phyloP scores from a whole-genome alignment of 2,797 vertebrate species.

The Hippopotamyrus pictus region DNA sequence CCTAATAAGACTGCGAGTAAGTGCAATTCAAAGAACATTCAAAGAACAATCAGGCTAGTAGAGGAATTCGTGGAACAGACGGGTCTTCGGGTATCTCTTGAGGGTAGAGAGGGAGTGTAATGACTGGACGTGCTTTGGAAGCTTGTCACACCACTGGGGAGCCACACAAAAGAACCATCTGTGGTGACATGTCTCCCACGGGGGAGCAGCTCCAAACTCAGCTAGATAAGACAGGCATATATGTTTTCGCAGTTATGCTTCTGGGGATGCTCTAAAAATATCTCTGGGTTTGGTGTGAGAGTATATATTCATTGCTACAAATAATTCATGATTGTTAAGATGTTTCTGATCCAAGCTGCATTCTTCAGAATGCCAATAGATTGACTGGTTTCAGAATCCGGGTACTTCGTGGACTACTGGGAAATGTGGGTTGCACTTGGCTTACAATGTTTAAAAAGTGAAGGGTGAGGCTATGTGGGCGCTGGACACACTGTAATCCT shows the following conservation, averaged over 20 bases:
- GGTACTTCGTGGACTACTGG: not conserved
- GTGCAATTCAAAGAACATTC: too few species aligned
- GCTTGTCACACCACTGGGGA: not conserved
- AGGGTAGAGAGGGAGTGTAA: not conserved
- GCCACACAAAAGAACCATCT: not conserved
- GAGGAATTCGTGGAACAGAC: not conserved
- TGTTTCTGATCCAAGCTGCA: slow-evolving; percentile 39
- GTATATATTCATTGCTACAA: slow-evolving; percentile 36
- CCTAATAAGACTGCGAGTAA: not conserved
- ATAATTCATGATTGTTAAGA: slow-evolving; percentile 46
- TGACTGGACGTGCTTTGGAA: not conserved
- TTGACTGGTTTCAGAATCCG: slow-evolving; percentile 17
- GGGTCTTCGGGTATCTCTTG: not conserved
- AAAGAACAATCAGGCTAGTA: not conserved
- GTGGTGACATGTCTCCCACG: not conserved
- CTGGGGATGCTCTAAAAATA: not conserved
- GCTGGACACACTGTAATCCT: not conserved
- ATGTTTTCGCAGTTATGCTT: not conserved
- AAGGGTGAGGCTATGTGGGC: not conserved
- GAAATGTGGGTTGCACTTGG: not conserved
- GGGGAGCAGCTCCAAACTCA: not conserved
- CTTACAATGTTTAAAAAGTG: not conserved
- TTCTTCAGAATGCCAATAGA: slow-evolving; percentile 36
- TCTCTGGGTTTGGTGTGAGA: slow-evolving; percentile 26
- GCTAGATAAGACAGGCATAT: not conserved